A percentile compares a stretch with the other conserved stretches of the same genome.
These are phyloP conservation scores for Anoplolepis gracilipes DNA, from an alignment of 1,140 invertebrate species.

Conservation along the genomic window DNA sequence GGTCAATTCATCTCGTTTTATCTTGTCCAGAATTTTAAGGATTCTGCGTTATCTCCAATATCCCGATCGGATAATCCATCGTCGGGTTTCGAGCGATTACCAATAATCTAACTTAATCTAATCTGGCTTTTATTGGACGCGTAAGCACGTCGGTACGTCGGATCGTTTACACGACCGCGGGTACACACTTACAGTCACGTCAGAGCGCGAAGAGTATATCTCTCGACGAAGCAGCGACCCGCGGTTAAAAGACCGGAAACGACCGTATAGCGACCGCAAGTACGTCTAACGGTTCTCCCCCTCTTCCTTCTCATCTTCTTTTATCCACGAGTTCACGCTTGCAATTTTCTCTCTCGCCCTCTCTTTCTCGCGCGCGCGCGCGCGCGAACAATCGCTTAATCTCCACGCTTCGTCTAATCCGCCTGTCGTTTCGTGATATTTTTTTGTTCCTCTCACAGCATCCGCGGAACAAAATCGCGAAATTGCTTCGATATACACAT, in stretches of 20 bases:
- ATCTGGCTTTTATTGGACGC: background rate
- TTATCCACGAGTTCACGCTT: constrained; percentile 61
- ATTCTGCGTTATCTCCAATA: background rate
- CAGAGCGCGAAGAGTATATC: constrained; percentile 63
- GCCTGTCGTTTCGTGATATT: constrained; percentile 44
- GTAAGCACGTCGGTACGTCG: constrained; percentile 11
- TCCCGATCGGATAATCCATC: background rate
- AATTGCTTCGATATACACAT: background rate
- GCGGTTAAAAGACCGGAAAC: constrained; percentile 72
- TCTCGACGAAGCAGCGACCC: constrained; percentile 64
- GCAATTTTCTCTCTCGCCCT: constrained; percentile 34
- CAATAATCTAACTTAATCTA: constrained; percentile 4
- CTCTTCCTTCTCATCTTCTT: constrained; percentile 43
- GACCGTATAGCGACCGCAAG: constrained; percentile 70
- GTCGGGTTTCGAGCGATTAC: background rate
- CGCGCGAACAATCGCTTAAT: constrained; percentile 49
- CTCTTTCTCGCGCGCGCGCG: constrained; percentile 34
- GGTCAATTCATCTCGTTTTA: background rate
- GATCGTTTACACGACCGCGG: constrained; percentile 47
- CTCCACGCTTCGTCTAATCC: constrained; percentile 52
- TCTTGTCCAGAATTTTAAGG: constrained; percentile 7
- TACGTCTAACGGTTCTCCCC: constrained; percentile 71
- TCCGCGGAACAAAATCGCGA: background rate
- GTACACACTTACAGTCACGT: constrained; percentile 33
- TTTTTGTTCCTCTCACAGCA: background rate